These are phyloP conservation scores for Lepeophtheirus salmonis DNA, from an alignment of 1,140 invertebrate species.

Conservation along the genomic window DNA sequence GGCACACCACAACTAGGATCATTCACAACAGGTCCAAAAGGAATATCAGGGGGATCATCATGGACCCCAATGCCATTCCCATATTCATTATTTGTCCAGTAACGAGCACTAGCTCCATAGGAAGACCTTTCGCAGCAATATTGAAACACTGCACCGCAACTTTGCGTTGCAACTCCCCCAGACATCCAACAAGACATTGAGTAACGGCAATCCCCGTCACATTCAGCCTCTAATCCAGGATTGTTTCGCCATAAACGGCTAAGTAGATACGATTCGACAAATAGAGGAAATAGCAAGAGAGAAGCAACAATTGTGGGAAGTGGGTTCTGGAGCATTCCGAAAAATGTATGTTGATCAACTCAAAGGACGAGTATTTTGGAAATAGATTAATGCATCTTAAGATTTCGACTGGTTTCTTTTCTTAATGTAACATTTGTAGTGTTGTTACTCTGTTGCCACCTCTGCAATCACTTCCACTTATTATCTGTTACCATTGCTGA, in stretches of 20 bases:
- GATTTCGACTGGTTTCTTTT: no score
- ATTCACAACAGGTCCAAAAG: constrained; percentile 48
- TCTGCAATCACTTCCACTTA: no score
- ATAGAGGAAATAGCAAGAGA: no score
- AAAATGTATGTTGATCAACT: no score
- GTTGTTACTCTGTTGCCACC: no score
- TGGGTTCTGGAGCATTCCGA: no score
- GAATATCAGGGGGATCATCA: constrained; percentile 22
- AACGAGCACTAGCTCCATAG: constrained; percentile 21
- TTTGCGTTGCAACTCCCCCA: constrained; percentile 61
- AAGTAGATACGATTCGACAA: no score
- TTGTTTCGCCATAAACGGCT: neutral
- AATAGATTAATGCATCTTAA: no score
- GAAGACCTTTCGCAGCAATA: constrained; percentile 48
- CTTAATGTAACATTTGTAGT: no score
- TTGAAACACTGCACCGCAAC: constrained; percentile 56
- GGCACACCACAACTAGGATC: constrained; percentile 66
- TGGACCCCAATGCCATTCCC: constrained; percentile 2
- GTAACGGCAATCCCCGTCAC: constrained; percentile 63
- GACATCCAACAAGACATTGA: constrained; percentile 78
- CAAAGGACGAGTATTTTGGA: no score
- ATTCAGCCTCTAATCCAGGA: constrained; percentile 13
- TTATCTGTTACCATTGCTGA: no score
- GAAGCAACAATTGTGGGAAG: no score
- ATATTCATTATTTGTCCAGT: constrained; percentile 35